These are phyloP conservation scores for Euphydryas editha DNA, from an alignment of 2,888 invertebrate genomes.

Conservation along the genomic window DNA sequence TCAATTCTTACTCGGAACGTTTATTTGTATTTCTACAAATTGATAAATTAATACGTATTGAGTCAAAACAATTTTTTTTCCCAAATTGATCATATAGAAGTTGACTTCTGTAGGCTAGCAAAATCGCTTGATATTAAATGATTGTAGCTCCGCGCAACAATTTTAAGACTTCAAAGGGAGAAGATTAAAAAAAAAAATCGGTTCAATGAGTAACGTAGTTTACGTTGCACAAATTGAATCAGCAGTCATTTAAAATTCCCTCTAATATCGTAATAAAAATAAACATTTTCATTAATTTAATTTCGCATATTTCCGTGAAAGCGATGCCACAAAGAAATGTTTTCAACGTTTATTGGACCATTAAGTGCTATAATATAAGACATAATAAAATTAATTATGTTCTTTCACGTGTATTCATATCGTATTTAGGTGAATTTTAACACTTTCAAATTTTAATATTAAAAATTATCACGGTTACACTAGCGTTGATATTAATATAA, in stretches of 20 bases:
- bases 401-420: neutral
- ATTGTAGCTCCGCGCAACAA: neutral
- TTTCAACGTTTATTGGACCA: neutral
- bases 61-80: too few relatives aligned
- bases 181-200: too few relatives aligned
- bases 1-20: too few relatives aligned
- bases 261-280: constrained; percentile 1
- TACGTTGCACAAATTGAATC: neutral
- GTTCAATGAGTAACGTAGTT: constrained; percentile 3
- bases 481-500: too few relatives aligned
- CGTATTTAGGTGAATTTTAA: too few relatives aligned
- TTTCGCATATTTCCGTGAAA: neutral
- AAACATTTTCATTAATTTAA: neutral
- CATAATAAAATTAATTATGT: neutral
- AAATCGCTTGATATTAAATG: constrained; percentile 3
- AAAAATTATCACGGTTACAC: neutral
- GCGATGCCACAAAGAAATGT: neutral
- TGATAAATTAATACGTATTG: too few relatives aligned
- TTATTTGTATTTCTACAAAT: too few relatives aligned
- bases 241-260: constrained; percentile 2
- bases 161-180: neutral
- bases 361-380: neutral
- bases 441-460: too few relatives aligned
- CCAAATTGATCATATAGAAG: neutral
- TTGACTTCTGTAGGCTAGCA: neutral